Percentiles rank a stretch among this genome's conserved stretches.
These are phyloP conservation scores for Chesias legatella DNA, from an alignment of 2,888 invertebrate genomes.

Conservation along the genomic window DNA sequence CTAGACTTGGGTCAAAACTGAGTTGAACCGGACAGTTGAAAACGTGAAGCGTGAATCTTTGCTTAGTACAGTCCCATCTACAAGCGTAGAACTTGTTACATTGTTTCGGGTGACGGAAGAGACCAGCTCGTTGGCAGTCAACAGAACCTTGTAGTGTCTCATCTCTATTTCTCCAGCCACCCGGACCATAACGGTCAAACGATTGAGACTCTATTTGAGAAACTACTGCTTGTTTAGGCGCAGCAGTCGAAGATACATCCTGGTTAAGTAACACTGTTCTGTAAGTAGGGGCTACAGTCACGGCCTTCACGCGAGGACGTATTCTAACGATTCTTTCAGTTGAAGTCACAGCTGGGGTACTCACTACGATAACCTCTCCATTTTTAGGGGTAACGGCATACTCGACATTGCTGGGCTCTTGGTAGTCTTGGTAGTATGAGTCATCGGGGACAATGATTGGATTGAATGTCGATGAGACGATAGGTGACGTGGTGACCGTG, in stretches of 20 bases:
- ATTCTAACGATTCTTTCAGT: conserved; percentile 56
- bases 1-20: conserved; percentile 86
- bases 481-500: conserved; percentile 48
- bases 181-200: conserved; percentile 82
- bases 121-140: conserved; percentile 82
- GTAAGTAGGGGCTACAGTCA: conserved; percentile 68
- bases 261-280: conserved; percentile 61
- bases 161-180: conserved; percentile 80
- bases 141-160: conserved; percentile 82
- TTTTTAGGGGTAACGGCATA: conserved; percentile 48
- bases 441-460: conserved; percentile 76
- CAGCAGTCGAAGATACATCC: conserved; percentile 47
- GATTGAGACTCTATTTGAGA: conserved; percentile 61
- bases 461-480: conserved; percentile 62
- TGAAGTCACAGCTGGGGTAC: conserved; percentile 51
- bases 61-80: conserved; percentile 88
- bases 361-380: conserved; percentile 50
- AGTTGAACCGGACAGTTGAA: conserved; percentile 90
- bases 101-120: conserved; percentile 86
- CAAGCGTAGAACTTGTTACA: conserved; percentile 92
- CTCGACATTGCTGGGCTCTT: conserved; percentile 50
- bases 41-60: conserved; percentile 86
- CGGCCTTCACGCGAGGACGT: conserved; percentile 58
- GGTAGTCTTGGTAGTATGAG: conserved; percentile 69
- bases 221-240: conserved; percentile 37